Evolutionary conservation across 1,140 invertebrate species (phyloP).

Genomic region (Spodoptera litura): DNA sequence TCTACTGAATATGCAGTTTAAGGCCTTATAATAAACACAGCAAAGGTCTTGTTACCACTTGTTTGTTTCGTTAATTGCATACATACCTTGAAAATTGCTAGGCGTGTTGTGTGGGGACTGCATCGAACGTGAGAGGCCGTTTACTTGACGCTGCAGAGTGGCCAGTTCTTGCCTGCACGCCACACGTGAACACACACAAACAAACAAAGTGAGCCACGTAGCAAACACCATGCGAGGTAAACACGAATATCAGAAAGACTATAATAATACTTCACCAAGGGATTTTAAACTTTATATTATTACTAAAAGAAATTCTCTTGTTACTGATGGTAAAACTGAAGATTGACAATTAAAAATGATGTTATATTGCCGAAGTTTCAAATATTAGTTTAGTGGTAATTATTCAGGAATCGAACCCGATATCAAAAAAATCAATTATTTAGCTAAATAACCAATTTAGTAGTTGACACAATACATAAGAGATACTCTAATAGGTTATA

Average conservation of each 20-base stretch:
- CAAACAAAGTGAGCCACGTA: slow-evolving; percentile 60
- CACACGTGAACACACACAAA: slow-evolving; percentile 75
- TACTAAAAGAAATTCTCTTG: no score
- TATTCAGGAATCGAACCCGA: no score
- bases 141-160: slow-evolving; percentile 86
- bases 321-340: no score
- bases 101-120: slow-evolving; percentile 65
- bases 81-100: slow-evolving; percentile 78
- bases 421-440: no score
- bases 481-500: no score
- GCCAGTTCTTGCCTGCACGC: slow-evolving; percentile 85
- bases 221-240: slow-evolving; percentile 32
- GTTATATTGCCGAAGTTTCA: no score
- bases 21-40: no score
- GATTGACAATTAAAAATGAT: no score
- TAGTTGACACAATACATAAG: no score
- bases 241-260: neutral
- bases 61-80: neutral
- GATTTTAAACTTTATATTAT: neutral
- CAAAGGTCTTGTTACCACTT: neutral
- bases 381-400: no score
- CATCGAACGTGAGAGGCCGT: slow-evolving; percentile 70
- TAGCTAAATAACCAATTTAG: no score
- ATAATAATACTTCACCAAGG: neutral
- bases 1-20: no score